phyloP scores from a whole-genome alignment of 64 coral and sea anemone species.

The Montipora cactus region DNA sequence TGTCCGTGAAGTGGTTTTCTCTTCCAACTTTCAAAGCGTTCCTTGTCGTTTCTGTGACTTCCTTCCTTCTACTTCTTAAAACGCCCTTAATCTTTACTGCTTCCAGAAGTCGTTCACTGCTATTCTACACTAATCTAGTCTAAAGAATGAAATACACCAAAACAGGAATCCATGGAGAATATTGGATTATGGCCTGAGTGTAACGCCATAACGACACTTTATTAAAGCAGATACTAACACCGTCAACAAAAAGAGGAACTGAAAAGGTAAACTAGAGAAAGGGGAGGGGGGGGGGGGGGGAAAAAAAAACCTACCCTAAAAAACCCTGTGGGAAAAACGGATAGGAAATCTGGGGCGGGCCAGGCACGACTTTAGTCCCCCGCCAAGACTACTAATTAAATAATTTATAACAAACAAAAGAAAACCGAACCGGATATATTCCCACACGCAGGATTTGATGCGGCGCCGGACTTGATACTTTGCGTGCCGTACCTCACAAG shows the following conservation, averaged over 20 bases:
- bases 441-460: conserved; percentile 13
- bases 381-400: not conserved
- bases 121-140: not conserved
- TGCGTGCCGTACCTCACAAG: not conserved
- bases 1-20: conserved; percentile 7
- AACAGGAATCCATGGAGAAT: not conserved
- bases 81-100: not conserved
- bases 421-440: not conserved
- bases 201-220: not conserved
- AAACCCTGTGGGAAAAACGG: conserved; percentile 8
- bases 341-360: conserved; percentile 31
- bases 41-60: not conserved
- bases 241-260: not conserved
- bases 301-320: too few species aligned
- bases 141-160: not conserved
- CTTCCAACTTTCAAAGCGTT: not conserved
- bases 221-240: not conserved
- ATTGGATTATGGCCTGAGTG: not conserved
- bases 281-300: not conserved
- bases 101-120: not conserved
- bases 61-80: not conserved
- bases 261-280: conserved; percentile 14
- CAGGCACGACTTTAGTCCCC: conserved; percentile 7
- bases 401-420: not conserved
- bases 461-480: conserved; percentile 24